These are phyloP conservation scores for Bettongia penicillata DNA, from an alignment of 2,113 vertebrate species.

Conservation along the genomic window DNA sequence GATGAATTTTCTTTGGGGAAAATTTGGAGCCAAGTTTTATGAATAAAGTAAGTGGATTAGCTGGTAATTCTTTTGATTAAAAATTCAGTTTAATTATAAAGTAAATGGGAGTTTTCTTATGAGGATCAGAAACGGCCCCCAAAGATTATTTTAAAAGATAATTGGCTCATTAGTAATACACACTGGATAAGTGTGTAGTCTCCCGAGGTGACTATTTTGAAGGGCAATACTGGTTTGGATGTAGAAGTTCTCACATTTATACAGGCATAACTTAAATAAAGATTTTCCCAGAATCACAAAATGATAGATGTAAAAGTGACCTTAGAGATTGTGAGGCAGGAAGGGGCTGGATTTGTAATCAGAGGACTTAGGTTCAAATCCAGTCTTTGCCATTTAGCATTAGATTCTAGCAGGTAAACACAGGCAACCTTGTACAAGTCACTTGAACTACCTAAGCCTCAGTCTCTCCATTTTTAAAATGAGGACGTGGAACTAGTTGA, in stretches of 20 bases:
- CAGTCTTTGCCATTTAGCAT: background rate
- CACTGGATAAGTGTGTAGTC: background rate
- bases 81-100: conserved; percentile 14
- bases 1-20: background rate
- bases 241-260: background rate
- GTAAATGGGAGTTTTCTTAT: background rate
- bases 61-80: background rate
- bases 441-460: background rate
- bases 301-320: background rate
- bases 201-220: background rate
- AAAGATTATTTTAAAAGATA: background rate
- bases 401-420: background rate
- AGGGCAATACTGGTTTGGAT: background rate
- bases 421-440: background rate
- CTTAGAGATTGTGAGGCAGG: background rate
- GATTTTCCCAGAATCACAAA: background rate
- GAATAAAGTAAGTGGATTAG: background rate
- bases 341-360: background rate
- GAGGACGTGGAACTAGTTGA: background rate
- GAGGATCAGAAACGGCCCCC: background rate
- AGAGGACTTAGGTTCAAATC: background rate
- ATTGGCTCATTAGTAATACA: background rate
- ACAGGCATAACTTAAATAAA: background rate
- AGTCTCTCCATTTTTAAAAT: background rate
- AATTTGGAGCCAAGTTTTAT: background rate